A percentile compares a stretch with the other conserved stretches of the same genome.
These are phyloP conservation scores for Monochamus saltuarius DNA, from an alignment of 1,140 invertebrate genomes.

Conservation along the genomic window DNA sequence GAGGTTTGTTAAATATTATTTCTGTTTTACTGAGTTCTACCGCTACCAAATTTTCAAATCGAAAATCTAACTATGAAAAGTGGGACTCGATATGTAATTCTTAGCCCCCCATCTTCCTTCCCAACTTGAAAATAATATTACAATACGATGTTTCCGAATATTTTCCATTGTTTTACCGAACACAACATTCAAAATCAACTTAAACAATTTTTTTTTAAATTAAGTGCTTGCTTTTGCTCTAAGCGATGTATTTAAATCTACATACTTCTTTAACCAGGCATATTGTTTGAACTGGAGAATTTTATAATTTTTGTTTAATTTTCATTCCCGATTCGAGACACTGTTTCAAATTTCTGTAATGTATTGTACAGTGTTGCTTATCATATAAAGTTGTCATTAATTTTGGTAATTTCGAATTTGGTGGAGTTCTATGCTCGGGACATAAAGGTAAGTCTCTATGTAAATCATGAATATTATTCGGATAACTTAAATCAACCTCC, in stretches of 20 bases:
- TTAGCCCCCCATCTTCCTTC: no score
- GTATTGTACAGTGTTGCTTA: slow-evolving; percentile 48
- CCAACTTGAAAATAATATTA: no score
- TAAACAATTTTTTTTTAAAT: slow-evolving; percentile 52
- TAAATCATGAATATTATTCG: not conserved
- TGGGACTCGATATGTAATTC: slow-evolving; percentile 16
- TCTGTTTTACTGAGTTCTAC: slow-evolving; percentile 42
- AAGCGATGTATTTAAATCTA: slow-evolving; percentile 49
- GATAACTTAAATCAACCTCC: slow-evolving; percentile 4
- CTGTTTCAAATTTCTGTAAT: slow-evolving; percentile 38
- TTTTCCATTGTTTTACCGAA: no score
- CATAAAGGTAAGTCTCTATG: slow-evolving; percentile 39
- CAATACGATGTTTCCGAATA: no score
- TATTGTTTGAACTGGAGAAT: slow-evolving; percentile 49
- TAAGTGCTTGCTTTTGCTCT: slow-evolving; percentile 43
- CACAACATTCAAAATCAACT: slow-evolving; percentile 35
- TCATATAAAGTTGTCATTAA: slow-evolving; percentile 42
- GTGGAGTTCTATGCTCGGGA: slow-evolving; percentile 39
- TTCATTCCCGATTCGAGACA: not conserved
- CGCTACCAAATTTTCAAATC: slow-evolving; percentile 44
- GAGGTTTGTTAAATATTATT: slow-evolving; percentile 47
- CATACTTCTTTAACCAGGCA: slow-evolving; percentile 48
- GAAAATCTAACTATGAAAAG: slow-evolving; percentile 43
- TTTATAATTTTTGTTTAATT: not conserved
- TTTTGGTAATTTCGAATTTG: slow-evolving; percentile 44